Evolutionary conservation across 2,888 invertebrate species (phyloP).

Genomic region (Hydroisotoma schaefferi): DNA sequence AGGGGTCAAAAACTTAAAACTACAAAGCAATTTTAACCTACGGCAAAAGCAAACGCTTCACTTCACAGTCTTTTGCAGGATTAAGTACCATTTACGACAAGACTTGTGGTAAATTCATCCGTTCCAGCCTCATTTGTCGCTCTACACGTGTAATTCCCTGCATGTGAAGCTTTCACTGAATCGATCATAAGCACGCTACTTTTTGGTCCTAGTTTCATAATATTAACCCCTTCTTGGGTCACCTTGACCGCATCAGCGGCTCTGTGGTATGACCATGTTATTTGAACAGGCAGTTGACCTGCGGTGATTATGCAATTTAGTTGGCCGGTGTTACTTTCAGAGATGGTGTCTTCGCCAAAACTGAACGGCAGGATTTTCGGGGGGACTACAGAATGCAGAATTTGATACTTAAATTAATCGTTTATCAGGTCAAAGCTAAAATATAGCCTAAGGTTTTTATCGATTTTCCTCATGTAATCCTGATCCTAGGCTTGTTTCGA

Average conservation of each 20-base stretch:
- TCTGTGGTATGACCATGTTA: constrained; percentile 44
- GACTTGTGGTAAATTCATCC: constrained; percentile 66
- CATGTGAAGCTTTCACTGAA: constrained; percentile 47
- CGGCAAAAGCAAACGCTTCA: too few species aligned
- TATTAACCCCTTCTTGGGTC: constrained; percentile 56
- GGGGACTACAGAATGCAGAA: too few species aligned
- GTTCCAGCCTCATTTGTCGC: constrained; percentile 64
- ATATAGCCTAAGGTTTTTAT: too few species aligned
- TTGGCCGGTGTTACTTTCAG: constrained; percentile 37
- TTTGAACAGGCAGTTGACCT: constrained; percentile 38
- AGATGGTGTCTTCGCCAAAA: constrained; percentile 39
- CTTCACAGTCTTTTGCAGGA: too few species aligned
- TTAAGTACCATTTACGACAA: constrained; percentile 65
- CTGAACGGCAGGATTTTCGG: constrained; percentile 29
- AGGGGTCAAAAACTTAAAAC: too few species aligned
- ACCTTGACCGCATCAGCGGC: constrained; percentile 58
- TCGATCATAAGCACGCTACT: constrained; percentile 60
- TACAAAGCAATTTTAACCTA: too few species aligned
- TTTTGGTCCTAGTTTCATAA: constrained; percentile 59
- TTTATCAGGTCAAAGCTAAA: too few species aligned
- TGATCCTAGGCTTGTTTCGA: too few species aligned
- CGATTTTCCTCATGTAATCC: too few species aligned
- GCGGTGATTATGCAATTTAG: constrained; percentile 37
- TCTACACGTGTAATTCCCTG: constrained; percentile 48
- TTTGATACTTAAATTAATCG: too few species aligned